Conservation (phyloP, 30 jellyfish, hydroid and myxozoan species). For the Turritopsis dohrnii region DNA sequence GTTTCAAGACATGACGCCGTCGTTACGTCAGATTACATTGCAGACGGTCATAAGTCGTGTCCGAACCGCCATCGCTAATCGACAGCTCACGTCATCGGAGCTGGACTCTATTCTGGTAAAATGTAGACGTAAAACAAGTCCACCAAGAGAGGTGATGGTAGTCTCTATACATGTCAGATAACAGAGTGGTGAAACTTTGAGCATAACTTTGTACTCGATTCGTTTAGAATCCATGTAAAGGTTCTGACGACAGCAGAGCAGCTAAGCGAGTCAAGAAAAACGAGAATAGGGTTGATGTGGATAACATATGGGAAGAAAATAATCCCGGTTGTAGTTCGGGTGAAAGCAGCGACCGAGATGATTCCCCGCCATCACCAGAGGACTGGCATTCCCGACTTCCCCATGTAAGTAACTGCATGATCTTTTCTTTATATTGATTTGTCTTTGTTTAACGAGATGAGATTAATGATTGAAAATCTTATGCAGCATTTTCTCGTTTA, state of each 20-base stretch:
- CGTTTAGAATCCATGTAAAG: constrained; percentile 41
- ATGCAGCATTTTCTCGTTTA: too few relatives aligned
- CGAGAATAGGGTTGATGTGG: constrained; percentile 48
- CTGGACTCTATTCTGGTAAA: constrained; percentile 10
- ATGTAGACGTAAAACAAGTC: neutral
- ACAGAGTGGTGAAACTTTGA: neutral
- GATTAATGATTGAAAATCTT: too few relatives aligned
- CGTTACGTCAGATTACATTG: constrained; percentile 31
- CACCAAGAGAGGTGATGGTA: constrained; percentile 10
- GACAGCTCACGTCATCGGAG: constrained; percentile 8
- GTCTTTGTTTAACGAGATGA: neutral
- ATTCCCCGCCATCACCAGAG: constrained; percentile 44
- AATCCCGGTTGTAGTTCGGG: constrained; percentile 26
- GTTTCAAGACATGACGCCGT: constrained; percentile 26
- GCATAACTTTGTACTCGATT: neutral
- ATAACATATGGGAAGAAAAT: constrained; percentile 58
- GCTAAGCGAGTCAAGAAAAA: constrained; percentile 34
- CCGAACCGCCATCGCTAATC: constrained; percentile 30
- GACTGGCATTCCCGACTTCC: constrained; percentile 94
- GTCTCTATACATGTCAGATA: neutral
- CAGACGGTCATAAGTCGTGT: constrained; percentile 23
- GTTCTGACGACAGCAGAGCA: constrained; percentile 23
- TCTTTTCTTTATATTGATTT: neutral
- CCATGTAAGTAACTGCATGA: constrained; percentile 32
- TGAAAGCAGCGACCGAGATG: constrained; percentile 41